Evolutionary conservation across 2,113 vertebrate genomes (phyloP).

Genomic region (Zosterops pallidus): DNA sequence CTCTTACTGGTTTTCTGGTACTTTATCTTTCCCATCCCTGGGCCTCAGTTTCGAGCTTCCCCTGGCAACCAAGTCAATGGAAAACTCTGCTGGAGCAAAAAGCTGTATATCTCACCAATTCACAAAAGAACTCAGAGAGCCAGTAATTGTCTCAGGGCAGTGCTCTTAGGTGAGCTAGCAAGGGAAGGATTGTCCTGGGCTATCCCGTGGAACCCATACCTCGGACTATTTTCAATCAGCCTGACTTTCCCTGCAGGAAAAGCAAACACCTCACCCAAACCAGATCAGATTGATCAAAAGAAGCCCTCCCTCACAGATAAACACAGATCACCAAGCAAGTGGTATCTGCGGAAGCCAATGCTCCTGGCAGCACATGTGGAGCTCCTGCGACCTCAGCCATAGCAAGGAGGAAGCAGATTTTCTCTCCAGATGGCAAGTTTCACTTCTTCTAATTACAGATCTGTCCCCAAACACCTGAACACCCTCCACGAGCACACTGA

Average conservation of each 20-base stretch:
- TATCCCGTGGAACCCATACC: neutral
- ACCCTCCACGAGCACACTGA: neutral
- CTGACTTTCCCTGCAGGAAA: neutral
- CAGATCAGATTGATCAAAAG: neutral
- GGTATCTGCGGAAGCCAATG: neutral
- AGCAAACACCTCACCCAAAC: neutral
- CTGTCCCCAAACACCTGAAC: constrained; percentile 17
- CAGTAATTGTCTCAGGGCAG: neutral
- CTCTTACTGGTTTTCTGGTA: neutral
- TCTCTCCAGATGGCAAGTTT: constrained; percentile 46
- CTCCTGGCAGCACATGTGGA: neutral
- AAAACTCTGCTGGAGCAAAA: neutral
- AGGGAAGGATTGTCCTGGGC: neutral
- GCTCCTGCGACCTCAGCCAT: neutral
- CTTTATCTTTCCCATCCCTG: neutral
- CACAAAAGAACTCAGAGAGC: neutral
- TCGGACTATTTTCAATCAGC: neutral
- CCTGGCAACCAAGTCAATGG: neutral
- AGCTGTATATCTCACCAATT: neutral
- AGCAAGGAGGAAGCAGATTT: neutral
- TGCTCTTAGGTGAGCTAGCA: neutral
- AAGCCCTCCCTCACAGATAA: neutral
- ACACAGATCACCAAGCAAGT: neutral
- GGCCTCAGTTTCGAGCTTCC: neutral
- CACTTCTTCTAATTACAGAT: neutral